phyloP scores from a whole-genome alignment of 2,113 vertebrate genomes.

The Tupaia tana region DNA sequence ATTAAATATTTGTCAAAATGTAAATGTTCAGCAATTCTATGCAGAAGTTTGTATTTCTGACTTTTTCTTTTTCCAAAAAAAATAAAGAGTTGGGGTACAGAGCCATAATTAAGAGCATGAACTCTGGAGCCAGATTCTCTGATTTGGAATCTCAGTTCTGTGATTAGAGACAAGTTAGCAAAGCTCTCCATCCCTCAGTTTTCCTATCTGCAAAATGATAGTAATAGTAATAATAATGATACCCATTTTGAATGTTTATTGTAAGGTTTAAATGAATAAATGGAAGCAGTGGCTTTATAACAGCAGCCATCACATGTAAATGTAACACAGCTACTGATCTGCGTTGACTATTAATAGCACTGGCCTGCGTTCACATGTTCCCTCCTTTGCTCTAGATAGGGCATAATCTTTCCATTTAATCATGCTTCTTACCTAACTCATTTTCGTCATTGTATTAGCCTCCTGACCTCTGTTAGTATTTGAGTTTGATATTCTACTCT shows the following conservation, averaged over 20 bases:
- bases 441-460: neutral
- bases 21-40: neutral
- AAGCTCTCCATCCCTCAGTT: neutral
- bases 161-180: neutral
- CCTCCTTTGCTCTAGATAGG: neutral
- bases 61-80: neutral
- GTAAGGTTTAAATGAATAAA: neutral
- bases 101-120: neutral
- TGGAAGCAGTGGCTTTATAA: neutral
- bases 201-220: neutral
- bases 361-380: neutral
- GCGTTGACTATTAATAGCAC: neutral
- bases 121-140: neutral
- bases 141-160: conserved; percentile 26
- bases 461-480: neutral
- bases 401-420: too few species aligned
- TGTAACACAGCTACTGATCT: neutral
- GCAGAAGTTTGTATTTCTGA: neutral
- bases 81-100: neutral
- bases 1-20: neutral
- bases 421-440: neutral
- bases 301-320: neutral
- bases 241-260: neutral
- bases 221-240: neutral
- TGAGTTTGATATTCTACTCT: neutral